phyloP scores from a whole-genome alignment of 2,888 invertebrate genomes.

The Mechanitis mazaeus region DNA sequence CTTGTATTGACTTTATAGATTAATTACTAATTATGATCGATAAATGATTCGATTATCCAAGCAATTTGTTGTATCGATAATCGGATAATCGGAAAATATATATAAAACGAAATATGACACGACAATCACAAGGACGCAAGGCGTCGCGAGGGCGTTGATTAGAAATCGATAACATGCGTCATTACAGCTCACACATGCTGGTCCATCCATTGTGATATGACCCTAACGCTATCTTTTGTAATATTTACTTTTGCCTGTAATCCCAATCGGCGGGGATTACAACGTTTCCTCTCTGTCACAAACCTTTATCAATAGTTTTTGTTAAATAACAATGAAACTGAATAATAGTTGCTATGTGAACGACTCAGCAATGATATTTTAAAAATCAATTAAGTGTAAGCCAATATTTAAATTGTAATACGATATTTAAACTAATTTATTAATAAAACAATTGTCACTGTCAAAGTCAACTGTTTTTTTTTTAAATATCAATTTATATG shows the following conservation, averaged over 20 bases:
- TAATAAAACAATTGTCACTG: neutral
- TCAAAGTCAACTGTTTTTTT: too few species aligned
- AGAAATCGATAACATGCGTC: conserved; percentile 71
- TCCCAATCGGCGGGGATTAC: conserved; percentile 65
- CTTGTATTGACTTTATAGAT: too few species aligned
- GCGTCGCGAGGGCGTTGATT: conserved; percentile 60
- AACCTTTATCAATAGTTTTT: conserved; percentile 35
- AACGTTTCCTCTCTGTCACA: conserved; percentile 33
- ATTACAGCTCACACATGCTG: conserved; percentile 52
- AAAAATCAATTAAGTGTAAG: too few species aligned
- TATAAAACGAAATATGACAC: conserved; percentile 33
- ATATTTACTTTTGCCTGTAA: conserved; percentile 57
- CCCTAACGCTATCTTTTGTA: conserved; percentile 50
- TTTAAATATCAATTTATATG: too few species aligned
- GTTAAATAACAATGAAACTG: conserved; percentile 25
- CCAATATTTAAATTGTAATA: too few species aligned
- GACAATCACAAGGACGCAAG: conserved; percentile 31
- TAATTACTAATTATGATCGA: too few species aligned
- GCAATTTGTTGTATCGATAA: too few species aligned
- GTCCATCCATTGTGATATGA: conserved; percentile 53
- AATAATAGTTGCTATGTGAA: conserved; percentile 7
- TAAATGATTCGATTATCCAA: too few species aligned
- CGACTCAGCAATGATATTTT: neutral
- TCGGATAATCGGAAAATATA: neutral
- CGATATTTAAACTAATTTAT: neutral